Percentiles rank a stretch among this genome's conserved stretches.
These are phyloP conservation scores for Nothocercus julius DNA, from an alignment of 2,113 vertebrate genomes.

Conservation along the genomic window DNA sequence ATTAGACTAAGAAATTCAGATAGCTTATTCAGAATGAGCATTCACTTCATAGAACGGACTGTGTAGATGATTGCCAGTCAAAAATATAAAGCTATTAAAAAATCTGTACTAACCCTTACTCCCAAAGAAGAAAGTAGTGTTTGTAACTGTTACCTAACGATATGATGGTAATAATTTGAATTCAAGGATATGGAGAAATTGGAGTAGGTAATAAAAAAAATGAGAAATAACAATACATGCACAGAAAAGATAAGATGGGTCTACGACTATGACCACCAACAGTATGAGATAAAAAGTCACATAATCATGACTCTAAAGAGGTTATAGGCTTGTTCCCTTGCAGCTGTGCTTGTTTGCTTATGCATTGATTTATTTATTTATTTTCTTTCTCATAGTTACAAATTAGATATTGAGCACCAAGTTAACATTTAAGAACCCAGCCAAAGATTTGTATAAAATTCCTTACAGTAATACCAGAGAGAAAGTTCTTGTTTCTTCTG, in stretches of 20 bases:
- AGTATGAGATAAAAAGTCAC: rapidly evolving
- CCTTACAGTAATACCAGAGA: not conserved
- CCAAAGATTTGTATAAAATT: not conserved
- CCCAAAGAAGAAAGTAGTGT: not conserved
- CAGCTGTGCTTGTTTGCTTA: not conserved
- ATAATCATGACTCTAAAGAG: not conserved
- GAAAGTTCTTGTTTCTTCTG: not conserved
- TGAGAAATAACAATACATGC: not conserved
- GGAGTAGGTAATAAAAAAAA: rapidly evolving
- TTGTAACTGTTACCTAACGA: not conserved
- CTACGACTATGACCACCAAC: not conserved
- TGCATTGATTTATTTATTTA: no score
- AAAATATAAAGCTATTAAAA: not conserved
- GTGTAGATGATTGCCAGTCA: not conserved
- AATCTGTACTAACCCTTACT: not conserved
- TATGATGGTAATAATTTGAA: not conserved
- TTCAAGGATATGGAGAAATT: not conserved
- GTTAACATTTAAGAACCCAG: not conserved
- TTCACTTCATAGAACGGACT: not conserved
- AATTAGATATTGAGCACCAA: not conserved
- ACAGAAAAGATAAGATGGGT: rapidly evolving
- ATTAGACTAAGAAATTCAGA: not conserved
- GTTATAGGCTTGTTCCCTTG: rapidly evolving
- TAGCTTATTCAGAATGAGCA: not conserved
- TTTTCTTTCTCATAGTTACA: not conserved